Base-by-base conservation (phyloP, 2,797 vertebrate genomes). In the Sebastes oblongus region DNA sequence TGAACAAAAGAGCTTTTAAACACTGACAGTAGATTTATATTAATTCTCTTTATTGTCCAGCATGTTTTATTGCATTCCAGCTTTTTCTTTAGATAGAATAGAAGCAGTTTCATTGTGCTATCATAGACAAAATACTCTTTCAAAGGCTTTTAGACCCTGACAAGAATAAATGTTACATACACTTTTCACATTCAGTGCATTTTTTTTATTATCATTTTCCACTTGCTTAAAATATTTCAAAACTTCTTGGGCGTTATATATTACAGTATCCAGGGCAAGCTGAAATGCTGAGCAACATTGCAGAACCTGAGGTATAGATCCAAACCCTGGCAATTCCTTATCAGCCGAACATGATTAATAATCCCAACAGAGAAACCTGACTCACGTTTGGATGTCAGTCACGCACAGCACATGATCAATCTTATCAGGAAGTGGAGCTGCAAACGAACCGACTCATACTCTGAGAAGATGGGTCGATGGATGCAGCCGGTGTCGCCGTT, bases 301-400 rank as follows among this genome's bases (percentile, higher is more conserved):
- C n/a, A 64, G 22, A 68, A 39, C 46, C 66, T 39, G 32, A 66
- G 56, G 14, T 61, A 24, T 8, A n/a, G 27, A 79, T 74, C 60
- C n/a, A 50, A 59, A 72, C n/a, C 16, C 76, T 54, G 18, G 32
- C 72, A n/a, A n/a, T 27, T 72, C 34, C 66, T 36, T 69, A 77
- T 83, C 82, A 72, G 32, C 34, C 3, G 10, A 25, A 68, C 46
- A 22, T 18, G 42, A 87, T 85, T 72, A 78, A 79, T 83, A 83
- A 83, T 77, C 52, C 24, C 25, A 60, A 64, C 64, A 67, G 39
- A 65, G 74, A 76, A 72, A 61, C 68, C 55, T 20, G 14, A 56
- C 56, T 76, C 71, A 67, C 6, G n/a, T 80, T 69, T 58, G 25
- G 64, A 78, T 76, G 77, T 74, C 82, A 77, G 80, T 79, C 66